phyloP scores from a whole-genome alignment of 2,113 vertebrate genomes.

The Equus przewalskii region DNA sequence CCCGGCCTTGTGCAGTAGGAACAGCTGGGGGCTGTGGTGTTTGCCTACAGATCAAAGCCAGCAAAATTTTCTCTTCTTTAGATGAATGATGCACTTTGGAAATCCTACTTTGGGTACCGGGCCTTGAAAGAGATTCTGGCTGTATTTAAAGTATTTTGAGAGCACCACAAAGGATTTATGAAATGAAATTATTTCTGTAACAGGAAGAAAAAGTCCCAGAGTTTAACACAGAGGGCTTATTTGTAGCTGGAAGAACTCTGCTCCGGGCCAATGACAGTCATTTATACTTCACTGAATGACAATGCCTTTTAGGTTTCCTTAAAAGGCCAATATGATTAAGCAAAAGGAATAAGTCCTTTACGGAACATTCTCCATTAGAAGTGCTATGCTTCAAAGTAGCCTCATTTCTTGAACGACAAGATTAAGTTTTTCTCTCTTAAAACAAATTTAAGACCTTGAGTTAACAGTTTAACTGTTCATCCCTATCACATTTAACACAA shows the following conservation, averaged over 20 bases:
- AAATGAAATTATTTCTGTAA: not conserved
- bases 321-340: not conserved
- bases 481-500: not conserved
- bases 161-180: not conserved
- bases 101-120: not conserved
- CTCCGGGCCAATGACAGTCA: not conserved
- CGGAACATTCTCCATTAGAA: not conserved
- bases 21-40: not conserved
- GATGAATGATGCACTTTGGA: not conserved
- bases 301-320: not conserved
- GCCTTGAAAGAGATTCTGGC: not conserved
- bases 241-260: not conserved
- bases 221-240: not conserved
- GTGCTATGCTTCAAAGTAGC: not conserved
- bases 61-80: not conserved
- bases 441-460: not conserved
- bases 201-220: not conserved
- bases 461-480: not conserved
- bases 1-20: not conserved
- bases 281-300: not conserved
- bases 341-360: not conserved
- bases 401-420: constrained; percentile 5
- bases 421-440: not conserved
- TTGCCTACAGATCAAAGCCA: not conserved
- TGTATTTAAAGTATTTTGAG: constrained; percentile 25